These are phyloP conservation scores for Telenomus remus DNA, from an alignment of 1,140 invertebrate genomes.

Conservation along the genomic window DNA sequence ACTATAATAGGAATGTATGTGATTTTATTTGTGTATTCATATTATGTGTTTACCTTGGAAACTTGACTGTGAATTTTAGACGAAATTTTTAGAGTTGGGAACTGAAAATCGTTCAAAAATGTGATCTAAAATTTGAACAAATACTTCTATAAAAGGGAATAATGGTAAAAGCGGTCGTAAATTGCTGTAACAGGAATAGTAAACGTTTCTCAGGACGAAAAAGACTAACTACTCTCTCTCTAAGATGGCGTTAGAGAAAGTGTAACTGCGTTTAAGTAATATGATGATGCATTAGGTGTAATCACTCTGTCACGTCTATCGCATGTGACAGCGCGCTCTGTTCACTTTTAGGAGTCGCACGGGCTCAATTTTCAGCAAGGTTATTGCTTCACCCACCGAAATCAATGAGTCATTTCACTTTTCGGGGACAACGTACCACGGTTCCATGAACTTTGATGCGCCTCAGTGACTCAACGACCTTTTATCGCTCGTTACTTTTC, in stretches of 20 bases:
- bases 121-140: slow-evolving; percentile 8
- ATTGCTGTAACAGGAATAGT: slow-evolving; percentile 47
- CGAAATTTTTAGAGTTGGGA: no score
- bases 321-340: not conserved
- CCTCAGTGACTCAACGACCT: no score
- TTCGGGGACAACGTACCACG: slow-evolving; percentile 34
- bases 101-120: not conserved
- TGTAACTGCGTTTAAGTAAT: slow-evolving; percentile 72
- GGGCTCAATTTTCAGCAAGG: slow-evolving; percentile 20
- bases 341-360: not conserved
- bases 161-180: slow-evolving; percentile 50
- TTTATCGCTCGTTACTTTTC: not conserved
- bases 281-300: slow-evolving; percentile 72
- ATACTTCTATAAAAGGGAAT: slow-evolving; percentile 30
- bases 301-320: slow-evolving; percentile 47
- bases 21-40: no score
- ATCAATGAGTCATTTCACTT: slow-evolving; percentile 47
- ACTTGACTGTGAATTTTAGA: no score
- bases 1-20: no score
- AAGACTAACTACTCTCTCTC: slow-evolving; percentile 63
- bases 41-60: no score
- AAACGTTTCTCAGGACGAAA: slow-evolving; percentile 48
- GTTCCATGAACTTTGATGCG: slow-evolving; percentile 34
- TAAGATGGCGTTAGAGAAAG: slow-evolving; percentile 67
- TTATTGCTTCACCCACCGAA: slow-evolving; percentile 25